These are phyloP conservation scores for Hassar affinis DNA, from an alignment of 2,113 vertebrate genomes.

Conservation along the genomic window DNA sequence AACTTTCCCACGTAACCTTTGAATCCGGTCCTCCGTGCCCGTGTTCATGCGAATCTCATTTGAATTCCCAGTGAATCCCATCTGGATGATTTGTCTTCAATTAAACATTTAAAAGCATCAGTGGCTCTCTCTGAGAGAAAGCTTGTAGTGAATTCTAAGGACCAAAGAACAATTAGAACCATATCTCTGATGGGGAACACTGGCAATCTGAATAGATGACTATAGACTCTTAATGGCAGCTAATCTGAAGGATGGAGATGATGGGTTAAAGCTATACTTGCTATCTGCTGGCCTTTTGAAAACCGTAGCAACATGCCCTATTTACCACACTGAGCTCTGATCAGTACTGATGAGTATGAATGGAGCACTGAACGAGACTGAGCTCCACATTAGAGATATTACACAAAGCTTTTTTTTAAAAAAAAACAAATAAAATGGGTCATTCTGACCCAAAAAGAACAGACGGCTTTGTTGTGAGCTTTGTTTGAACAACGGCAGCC, in stretches of 20 bases:
- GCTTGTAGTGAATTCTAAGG: not conserved
- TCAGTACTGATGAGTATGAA: not conserved
- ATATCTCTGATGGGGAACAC: not conserved
- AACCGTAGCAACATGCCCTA: not conserved
- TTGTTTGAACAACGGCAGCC: conserved; percentile 14
- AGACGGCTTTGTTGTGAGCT: conserved; percentile 5
- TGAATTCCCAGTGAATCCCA: conserved; percentile 7
- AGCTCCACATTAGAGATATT: not conserved
- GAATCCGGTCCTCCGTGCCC: not conserved
- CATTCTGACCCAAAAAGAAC: conserved; percentile 19
- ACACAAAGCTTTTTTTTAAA: not conserved
- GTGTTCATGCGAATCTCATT: not conserved
- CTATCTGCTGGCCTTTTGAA: not conserved
- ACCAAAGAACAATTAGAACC: not conserved
- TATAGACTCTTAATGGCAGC: not conserved
- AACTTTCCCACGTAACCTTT: not conserved
- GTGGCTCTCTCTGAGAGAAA: conserved; percentile 2
- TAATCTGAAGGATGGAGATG: not conserved
- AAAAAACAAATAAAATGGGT: not conserved
- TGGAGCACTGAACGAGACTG: not conserved
- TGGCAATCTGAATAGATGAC: not conserved
- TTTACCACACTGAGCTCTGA: fast-evolving
- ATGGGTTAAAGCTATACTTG: not conserved
- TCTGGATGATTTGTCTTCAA: conserved; percentile 8
- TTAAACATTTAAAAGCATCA: conserved; percentile 12